These are phyloP conservation scores for Cololabis saira DNA, from an alignment of 2,113 vertebrate species.

Conservation along the genomic window DNA sequence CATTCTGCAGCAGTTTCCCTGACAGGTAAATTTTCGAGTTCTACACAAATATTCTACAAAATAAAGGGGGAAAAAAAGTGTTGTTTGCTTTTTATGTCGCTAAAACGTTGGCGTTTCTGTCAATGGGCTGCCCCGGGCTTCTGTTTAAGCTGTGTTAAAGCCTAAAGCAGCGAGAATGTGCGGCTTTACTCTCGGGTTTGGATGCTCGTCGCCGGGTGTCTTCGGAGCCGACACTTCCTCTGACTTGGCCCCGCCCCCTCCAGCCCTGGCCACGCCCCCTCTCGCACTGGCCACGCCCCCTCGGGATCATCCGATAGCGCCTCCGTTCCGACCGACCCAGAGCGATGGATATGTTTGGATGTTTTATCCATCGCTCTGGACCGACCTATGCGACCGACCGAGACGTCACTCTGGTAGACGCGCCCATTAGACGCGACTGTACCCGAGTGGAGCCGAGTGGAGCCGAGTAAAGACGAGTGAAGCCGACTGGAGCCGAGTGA, in stretches of 20 bases:
- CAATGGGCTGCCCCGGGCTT: no score
- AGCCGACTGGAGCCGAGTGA: slow-evolving; percentile 36
- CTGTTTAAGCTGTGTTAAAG: not conserved
- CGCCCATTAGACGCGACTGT: slow-evolving; percentile 41
- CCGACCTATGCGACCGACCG: slow-evolving; percentile 11
- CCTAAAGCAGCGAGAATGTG: not conserved
- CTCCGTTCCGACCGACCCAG: no score
- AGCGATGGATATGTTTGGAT: no score
- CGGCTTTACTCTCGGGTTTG: slow-evolving; percentile 28
- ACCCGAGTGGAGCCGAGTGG: slow-evolving; percentile 18
- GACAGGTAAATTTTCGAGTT: slow-evolving; percentile 37
- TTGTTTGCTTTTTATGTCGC: not conserved
- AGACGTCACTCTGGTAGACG: slow-evolving; percentile 13
- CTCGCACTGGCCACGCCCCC: slow-evolving; percentile 73
- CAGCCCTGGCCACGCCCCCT: no score
- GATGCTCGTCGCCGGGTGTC: slow-evolving; percentile 58
- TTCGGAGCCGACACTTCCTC: slow-evolving; percentile 55
- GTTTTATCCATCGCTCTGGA: no score
- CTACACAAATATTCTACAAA: slow-evolving; percentile 30
- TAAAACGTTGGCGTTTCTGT: no score
- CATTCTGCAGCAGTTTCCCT: slow-evolving; percentile 62
- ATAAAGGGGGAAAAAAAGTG: slow-evolving; percentile 17
- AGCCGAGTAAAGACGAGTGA: no score
- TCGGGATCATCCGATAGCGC: slow-evolving; percentile 74
- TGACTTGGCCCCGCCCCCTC: slow-evolving; percentile 70